Evolutionary conservation across 2,888 invertebrate species (phyloP).

Genomic region (Nomada fucata): DNA sequence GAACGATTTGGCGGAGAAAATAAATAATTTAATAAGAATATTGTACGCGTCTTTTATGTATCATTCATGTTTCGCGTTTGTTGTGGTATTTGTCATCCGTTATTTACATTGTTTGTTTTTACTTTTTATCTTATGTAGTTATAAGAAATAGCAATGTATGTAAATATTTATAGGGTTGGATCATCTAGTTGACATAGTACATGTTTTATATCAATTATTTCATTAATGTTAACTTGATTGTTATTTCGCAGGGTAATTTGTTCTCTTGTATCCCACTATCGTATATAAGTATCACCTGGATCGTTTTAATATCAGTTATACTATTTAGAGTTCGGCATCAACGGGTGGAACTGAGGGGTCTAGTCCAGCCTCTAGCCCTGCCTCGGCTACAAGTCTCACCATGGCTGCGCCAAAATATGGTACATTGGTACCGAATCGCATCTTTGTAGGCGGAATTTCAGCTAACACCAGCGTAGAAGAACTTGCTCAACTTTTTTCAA

Average conservation of each 20-base stretch:
- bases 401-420: conserved; percentile 85
- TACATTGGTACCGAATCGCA: conserved; percentile 96
- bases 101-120: neutral
- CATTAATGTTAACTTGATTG: neutral
- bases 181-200: neutral
- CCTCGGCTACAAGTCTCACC: conserved; percentile 80
- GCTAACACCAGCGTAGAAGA: conserved; percentile 97
- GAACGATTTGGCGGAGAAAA: neutral
- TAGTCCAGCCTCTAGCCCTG: conserved; percentile 83
- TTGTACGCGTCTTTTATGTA: neutral
- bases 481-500: conserved; percentile 95
- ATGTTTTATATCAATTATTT: neutral
- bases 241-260: neutral
- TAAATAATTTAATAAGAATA: neutral
- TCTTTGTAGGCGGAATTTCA: conserved; percentile 98
- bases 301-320: conserved; percentile 31
- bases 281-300: conserved; percentile 11
- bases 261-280: neutral
- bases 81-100: neutral
- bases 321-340: conserved; percentile 80
- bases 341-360: conserved; percentile 83
- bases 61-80: neutral
- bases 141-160: neutral
- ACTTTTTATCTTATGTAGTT: neutral
- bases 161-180: neutral